A percentile compares a stretch with the other conserved stretches of the same genome.
Conservation (phyloP, 2,888 invertebrate genomes). For the Lissonota sp. region DNA sequence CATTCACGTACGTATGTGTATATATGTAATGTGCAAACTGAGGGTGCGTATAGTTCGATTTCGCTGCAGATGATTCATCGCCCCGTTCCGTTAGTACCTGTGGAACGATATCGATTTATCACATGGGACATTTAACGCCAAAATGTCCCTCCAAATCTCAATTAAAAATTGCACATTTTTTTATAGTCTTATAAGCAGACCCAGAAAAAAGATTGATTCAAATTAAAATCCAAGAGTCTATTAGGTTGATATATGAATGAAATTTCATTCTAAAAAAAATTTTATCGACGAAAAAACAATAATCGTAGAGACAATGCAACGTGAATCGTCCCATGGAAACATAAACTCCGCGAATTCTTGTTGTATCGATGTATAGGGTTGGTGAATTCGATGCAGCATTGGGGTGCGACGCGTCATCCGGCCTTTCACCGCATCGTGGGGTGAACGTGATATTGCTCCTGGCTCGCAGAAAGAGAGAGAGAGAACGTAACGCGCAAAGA, state of each 20-base stretch:
- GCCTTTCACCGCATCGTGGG: constrained; percentile 21
- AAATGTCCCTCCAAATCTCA: neutral
- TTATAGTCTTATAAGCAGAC: too few species aligned
- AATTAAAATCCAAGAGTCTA: neutral
- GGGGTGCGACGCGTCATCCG: constrained; percentile 28
- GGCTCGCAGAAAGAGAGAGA: constrained; percentile 5
- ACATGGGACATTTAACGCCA: constrained; percentile 4
- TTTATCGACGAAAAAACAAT: too few species aligned
- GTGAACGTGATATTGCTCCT: constrained; percentile 25
- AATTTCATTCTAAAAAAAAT: too few species aligned
- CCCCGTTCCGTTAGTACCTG: constrained; percentile 54
- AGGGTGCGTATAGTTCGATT: constrained; percentile 46
- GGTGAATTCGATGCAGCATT: constrained; percentile 1
- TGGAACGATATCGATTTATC: constrained; percentile 41
- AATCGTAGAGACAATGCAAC: neutral
- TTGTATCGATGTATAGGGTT: neutral
- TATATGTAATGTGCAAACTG: too few species aligned
- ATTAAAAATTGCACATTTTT: too few species aligned
- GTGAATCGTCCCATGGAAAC: constrained; percentile 10
- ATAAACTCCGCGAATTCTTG: neutral
- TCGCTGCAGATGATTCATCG: constrained; percentile 60
- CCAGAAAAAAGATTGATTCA: neutral
- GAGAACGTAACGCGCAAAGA: neutral
- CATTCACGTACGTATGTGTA: constrained; percentile 37
- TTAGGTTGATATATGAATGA: neutral